phyloP scores from a whole-genome alignment of 2,113 vertebrate species.

The Zosterops hypoxanthus region DNA sequence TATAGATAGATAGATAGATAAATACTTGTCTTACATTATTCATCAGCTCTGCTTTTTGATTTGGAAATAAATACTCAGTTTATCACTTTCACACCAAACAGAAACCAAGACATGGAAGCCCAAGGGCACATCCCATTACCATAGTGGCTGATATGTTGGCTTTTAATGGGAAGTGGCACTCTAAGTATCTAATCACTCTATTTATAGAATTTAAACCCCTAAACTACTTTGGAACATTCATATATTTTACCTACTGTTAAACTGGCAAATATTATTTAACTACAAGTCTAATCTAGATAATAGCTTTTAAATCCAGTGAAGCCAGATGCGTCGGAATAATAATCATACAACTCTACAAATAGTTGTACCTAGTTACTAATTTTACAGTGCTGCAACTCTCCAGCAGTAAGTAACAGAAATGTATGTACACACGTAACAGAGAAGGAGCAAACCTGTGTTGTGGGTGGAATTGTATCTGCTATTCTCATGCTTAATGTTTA shows the following conservation, averaged over 20 bases:
- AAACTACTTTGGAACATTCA: slow-evolving; percentile 36
- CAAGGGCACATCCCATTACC: background rate
- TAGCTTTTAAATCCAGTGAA: slow-evolving; percentile 1
- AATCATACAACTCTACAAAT: background rate
- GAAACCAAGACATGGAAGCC: background rate
- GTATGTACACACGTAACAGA: background rate
- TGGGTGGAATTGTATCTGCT: background rate
- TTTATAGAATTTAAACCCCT: slow-evolving; percentile 8
- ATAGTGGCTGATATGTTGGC: background rate
- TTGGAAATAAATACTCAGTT: background rate
- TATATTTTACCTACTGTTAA: slow-evolving; percentile 20
- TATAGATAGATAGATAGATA: background rate
- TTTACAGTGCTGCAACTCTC: background rate
- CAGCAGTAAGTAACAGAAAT: background rate
- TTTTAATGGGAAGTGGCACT: background rate
- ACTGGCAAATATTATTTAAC: background rate
- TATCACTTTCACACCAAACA: background rate
- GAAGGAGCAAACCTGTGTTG: background rate
- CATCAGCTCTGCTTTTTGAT: background rate
- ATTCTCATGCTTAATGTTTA: background rate
- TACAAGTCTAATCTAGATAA: background rate
- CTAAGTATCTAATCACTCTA: slow-evolving; percentile 4
- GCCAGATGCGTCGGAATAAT: background rate
- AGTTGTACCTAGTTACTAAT: background rate
- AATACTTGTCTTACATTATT: background rate